Evolutionary conservation across 1,140 invertebrate genomes (phyloP).

Genomic region (Drusus annulatus): DNA sequence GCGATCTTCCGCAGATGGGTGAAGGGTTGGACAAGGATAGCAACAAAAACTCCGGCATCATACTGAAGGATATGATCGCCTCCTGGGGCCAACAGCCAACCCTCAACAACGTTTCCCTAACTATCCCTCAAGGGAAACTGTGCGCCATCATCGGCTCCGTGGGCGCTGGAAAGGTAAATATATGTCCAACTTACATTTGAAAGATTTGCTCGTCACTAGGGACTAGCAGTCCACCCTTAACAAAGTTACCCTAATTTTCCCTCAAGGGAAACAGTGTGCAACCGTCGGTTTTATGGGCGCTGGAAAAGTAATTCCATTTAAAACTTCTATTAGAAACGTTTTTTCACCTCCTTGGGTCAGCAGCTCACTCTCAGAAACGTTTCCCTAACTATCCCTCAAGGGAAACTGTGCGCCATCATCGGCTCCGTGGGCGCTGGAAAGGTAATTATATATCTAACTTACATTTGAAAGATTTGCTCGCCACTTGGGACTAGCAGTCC

Average conservation of each 20-base stretch:
- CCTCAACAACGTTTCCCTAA: constrained; percentile 72
- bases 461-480: too few species aligned
- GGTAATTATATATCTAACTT: too few species aligned
- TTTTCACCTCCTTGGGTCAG: too few species aligned
- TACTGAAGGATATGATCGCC: constrained; percentile 66
- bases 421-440: too few species aligned
- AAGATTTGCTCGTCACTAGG: constrained; percentile 68
- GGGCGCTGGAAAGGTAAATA: constrained; percentile 78
- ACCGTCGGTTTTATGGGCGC: constrained; percentile 62
- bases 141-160: constrained; percentile 80
- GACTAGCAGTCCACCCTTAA: constrained; percentile 68
- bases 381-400: too few species aligned
- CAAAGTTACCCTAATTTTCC: constrained; percentile 72
- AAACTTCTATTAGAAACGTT: too few species aligned
- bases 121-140: constrained; percentile 74
- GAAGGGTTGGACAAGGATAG: not conserved
- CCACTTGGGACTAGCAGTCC: too few species aligned
- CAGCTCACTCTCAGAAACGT: too few species aligned
- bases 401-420: too few species aligned
- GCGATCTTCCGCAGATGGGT: not conserved
- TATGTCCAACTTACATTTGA: too few species aligned
- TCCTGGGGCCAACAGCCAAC: constrained; percentile 70
- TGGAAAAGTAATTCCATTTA: too few species aligned
- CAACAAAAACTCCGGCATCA: constrained; percentile 57
- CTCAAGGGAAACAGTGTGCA: constrained; percentile 75